These are phyloP conservation scores for Heptranchias perlo DNA, from an alignment of 2,113 vertebrate species.

Conservation along the genomic window DNA sequence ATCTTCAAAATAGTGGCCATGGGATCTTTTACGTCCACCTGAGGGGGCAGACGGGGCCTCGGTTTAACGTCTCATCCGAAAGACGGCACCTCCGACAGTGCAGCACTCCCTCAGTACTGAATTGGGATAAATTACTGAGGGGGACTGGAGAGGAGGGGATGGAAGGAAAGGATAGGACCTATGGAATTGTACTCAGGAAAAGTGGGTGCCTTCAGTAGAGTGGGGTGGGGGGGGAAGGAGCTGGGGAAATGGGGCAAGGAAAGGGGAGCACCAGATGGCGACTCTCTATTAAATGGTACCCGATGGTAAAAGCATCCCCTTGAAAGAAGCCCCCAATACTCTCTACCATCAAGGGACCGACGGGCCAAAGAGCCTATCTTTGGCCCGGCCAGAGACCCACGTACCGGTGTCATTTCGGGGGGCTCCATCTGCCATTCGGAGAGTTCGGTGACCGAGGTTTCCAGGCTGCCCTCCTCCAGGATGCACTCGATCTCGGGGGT, in stretches of 20 bases:
- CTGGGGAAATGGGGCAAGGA: too few species aligned
- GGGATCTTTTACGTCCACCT: too few species aligned
- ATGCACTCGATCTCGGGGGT: conserved; percentile 15
- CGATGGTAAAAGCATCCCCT: not conserved
- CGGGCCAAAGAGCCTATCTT: not conserved
- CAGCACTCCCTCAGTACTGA: not conserved
- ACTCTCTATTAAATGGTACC: not conserved
- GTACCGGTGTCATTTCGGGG: not conserved
- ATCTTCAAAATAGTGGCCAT: not conserved
- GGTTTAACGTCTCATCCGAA: not conserved
- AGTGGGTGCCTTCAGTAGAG: too few species aligned
- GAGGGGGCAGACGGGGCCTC: not conserved
- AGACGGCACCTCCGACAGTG: not conserved
- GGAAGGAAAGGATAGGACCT: too few species aligned
- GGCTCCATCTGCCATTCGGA: conserved; percentile 4
- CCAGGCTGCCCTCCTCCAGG: not conserved
- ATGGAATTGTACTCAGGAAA: not conserved
- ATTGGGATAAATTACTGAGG: not conserved
- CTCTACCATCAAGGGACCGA: not conserved
- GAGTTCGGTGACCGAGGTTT: not conserved
- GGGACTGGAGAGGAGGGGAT: not conserved
- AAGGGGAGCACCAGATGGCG: too few species aligned
- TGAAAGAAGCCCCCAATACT: not conserved
- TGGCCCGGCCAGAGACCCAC: not conserved
- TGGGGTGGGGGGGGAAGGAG: too few species aligned